A percentile compares a stretch with the other conserved stretches of the same genome.
phyloP scores from a whole-genome alignment of 2,113 vertebrate species.

The Dunckerocampus dactyliophorus region DNA sequence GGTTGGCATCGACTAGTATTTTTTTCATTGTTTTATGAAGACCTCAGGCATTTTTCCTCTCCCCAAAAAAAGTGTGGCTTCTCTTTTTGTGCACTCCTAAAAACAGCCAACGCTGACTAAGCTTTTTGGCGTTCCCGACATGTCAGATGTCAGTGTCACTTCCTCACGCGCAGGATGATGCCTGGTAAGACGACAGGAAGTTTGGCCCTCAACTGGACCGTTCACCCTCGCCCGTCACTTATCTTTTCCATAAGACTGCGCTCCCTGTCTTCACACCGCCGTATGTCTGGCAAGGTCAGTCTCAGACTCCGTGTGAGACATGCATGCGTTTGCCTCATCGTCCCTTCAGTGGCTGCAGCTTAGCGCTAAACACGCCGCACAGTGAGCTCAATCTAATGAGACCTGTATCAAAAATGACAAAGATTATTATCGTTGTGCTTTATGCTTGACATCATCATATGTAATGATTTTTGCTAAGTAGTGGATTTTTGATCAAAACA shows the following conservation, averaged over 20 bases:
- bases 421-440: conserved; percentile 15
- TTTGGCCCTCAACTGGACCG: conserved; percentile 8
- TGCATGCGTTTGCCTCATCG: conserved; percentile 38
- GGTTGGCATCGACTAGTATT: not conserved
- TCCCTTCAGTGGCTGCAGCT: conserved; percentile 33
- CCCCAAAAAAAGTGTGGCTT: not conserved
- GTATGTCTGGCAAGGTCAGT: conserved; percentile 35
- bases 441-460: no score
- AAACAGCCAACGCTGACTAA: conserved; percentile 44
- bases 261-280: conserved; percentile 5
- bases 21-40: not conserved
- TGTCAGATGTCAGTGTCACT: conserved; percentile 35
- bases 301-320: conserved; percentile 9
- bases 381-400: no score
- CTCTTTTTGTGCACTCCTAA: conserved; percentile 20
- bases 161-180: conserved; percentile 25
- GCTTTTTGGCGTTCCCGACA: conserved; percentile 1
- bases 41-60: not conserved
- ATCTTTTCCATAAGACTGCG: conserved; percentile 10
- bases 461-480: no score
- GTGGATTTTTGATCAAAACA: no score
- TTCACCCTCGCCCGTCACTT: not conserved
- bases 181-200: conserved; percentile 24
- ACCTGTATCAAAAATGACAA: no score
- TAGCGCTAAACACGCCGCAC: not conserved